Base-by-base conservation (phyloP, 2,113 vertebrate species). In the Ameiurus melas region DNA sequence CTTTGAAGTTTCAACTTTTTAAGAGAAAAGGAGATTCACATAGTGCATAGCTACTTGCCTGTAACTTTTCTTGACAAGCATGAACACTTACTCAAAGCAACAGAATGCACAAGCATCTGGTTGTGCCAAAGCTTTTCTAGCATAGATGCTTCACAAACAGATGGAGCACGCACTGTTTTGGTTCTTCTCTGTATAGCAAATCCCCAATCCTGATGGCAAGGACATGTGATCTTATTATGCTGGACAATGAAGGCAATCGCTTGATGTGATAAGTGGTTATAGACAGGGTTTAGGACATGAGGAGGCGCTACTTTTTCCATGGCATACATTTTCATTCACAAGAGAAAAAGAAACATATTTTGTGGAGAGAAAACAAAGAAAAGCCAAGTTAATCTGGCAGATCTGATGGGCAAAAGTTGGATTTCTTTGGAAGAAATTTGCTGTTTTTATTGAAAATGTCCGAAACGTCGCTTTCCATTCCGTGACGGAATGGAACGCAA, bases 101-200 rank as follows among this genome's bases (percentile, higher is more conserved):
- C 1, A 81, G 51, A 58, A 12, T 81, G n/a, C 55, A 57, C n/a
- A 57, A 79, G 75, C 43, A 27, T 13, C 25, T 17, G 13, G 78
- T 57, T 55, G 27, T 57, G 78, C 51, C 79, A 81, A 58, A 81
- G 53, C 30, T 58, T 57, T 81, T 36, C n/a, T 81, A 58, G 47
- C n/a, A 36, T 81, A 81, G n/a, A 81, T 36, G 53, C 55, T 58
- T 58, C 53, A 30, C 51, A 79, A 55, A 55, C 77, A 79, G 77
- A 80, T 79, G 47, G 77, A 27, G 75, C 20, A 55, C 33, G 78
- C 51, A 57, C 78, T 33, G 53, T 80, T n/a, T 33, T 19, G 78
- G 78, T 80, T 16, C 27, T 80, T 80, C n/a, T 55, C 6, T 78
- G 25, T 36, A 22, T 58, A 58, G 30, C n/a, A 81, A 57, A 57